Conservation (phyloP, 2,797 vertebrate species). For the Alca torda region DNA sequence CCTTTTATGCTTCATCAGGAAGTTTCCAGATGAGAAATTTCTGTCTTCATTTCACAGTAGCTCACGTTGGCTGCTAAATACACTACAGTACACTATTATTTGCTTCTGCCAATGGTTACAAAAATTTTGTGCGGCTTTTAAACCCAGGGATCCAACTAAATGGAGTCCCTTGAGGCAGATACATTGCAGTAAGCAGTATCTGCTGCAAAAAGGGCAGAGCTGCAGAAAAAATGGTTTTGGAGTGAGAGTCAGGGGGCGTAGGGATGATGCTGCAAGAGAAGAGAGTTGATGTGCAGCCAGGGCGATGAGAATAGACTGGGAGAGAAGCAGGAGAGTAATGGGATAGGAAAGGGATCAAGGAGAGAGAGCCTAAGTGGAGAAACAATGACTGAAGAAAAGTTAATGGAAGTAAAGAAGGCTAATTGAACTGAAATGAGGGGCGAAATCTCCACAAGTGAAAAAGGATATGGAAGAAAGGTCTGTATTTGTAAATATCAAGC, state of each 20-base stretch:
- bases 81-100: neutral
- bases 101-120: neutral
- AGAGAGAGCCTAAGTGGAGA: neutral
- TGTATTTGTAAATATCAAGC: neutral
- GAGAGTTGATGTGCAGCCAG: neutral
- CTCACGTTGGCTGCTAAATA: neutral
- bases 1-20: constrained; percentile 9
- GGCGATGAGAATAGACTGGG: neutral
- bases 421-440: neutral
- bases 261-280: neutral
- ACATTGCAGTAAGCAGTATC: neutral
- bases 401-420: neutral
- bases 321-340: neutral
- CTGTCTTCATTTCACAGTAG: neutral
- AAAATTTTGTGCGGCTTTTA: neutral
- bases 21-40: constrained; percentile 9
- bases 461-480: neutral
- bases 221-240: neutral
- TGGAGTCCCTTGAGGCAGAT: neutral
- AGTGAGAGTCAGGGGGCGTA: neutral
- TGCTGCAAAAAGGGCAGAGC: neutral
- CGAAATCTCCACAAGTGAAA: neutral
- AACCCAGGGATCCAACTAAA: neutral
- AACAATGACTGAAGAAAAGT: neutral
- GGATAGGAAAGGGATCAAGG: neutral